phyloP scores from a whole-genome alignment of 2,888 invertebrate genomes.

The Iphiclides podalirius region DNA sequence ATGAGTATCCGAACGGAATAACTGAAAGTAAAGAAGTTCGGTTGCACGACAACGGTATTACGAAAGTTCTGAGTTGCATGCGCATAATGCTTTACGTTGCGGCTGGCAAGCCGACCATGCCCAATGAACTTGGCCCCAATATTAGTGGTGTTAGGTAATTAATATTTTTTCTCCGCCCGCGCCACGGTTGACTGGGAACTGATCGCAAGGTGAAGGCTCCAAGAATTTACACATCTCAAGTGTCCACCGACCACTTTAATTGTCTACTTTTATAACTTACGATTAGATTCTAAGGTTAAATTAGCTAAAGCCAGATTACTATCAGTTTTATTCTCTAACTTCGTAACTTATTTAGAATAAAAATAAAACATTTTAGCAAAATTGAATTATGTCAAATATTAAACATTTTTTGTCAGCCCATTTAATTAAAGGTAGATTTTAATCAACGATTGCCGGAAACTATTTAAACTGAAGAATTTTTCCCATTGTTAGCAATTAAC shows the following conservation, averaged over 20 bases:
- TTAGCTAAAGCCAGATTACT: conserved; percentile 6
- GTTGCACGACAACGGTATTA: conserved; percentile 23
- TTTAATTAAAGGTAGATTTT: conserved; percentile 7
- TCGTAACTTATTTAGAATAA: not conserved
- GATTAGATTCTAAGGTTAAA: conserved; percentile 27
- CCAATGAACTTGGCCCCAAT: conserved; percentile 51
- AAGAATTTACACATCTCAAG: conserved; percentile 19
- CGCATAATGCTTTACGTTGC: conserved; percentile 12
- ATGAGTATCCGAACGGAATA: conserved; percentile 7
- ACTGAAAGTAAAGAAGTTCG: conserved; percentile 16
- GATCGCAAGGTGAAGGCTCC: conserved; percentile 44
- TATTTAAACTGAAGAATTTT: not conserved
- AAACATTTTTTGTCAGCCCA: conserved; percentile 1
- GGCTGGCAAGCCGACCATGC: conserved; percentile 33
- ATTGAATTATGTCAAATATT: not conserved
- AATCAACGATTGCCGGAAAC: conserved; percentile 3
- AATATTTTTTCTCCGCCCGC: conserved; percentile 31
- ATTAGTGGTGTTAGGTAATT: conserved; percentile 42
- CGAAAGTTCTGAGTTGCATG: conserved; percentile 24
- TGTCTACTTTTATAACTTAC: conserved; percentile 12
- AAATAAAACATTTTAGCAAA: conserved; percentile 13
- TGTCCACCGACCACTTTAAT: conserved; percentile 15
- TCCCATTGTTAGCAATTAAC: conserved; percentile 1
- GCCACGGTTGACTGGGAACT: conserved; percentile 37
- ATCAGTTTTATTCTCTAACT: conserved; percentile 14